Evolutionary conservation across 2,113 vertebrate genomes (phyloP).

Genomic region (Eudorcas thomsonii): DNA sequence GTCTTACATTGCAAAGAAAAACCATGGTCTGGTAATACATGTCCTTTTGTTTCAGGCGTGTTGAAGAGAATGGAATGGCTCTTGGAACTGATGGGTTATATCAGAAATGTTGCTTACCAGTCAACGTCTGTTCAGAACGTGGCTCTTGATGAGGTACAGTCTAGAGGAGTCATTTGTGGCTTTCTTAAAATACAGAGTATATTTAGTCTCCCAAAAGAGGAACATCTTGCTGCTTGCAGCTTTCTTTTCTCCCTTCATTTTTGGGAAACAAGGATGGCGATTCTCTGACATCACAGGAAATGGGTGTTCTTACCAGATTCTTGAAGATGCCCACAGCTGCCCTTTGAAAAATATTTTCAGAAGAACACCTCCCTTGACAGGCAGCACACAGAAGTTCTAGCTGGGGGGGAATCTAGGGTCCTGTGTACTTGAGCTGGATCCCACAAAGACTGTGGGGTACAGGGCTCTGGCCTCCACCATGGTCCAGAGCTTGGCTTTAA

Average conservation of each 20-base stretch:
- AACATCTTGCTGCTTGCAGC: not conserved
- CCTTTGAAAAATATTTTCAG: slow-evolving; percentile 4
- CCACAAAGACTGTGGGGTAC: not conserved
- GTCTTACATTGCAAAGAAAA: slow-evolving; percentile 52
- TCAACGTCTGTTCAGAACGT: slow-evolving; percentile 73
- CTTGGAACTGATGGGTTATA: slow-evolving; percentile 93
- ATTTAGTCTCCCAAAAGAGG: not conserved
- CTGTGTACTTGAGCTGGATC: not conserved
- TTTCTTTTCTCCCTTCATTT: slow-evolving; percentile 37
- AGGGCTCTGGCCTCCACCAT: not conserved
- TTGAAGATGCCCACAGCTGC: not conserved
- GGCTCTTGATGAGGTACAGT: slow-evolving; percentile 83
- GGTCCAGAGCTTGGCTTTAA: not conserved
- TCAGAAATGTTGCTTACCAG: slow-evolving; percentile 86
- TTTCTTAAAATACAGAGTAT: slow-evolving; percentile 24
- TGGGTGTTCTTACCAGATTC: not conserved
- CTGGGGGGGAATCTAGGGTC: not conserved
- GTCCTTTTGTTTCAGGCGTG: slow-evolving; percentile 82
- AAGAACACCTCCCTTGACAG: not conserved
- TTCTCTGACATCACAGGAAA: not conserved
- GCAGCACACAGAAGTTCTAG: not conserved
- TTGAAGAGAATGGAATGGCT: slow-evolving; percentile 93
- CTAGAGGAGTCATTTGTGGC: not conserved
- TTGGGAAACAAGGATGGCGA: not conserved
- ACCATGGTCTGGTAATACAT: not conserved